Evolutionary conservation across 2,797 vertebrate species (phyloP).

Genomic region (Brachymystax lenok): DNA sequence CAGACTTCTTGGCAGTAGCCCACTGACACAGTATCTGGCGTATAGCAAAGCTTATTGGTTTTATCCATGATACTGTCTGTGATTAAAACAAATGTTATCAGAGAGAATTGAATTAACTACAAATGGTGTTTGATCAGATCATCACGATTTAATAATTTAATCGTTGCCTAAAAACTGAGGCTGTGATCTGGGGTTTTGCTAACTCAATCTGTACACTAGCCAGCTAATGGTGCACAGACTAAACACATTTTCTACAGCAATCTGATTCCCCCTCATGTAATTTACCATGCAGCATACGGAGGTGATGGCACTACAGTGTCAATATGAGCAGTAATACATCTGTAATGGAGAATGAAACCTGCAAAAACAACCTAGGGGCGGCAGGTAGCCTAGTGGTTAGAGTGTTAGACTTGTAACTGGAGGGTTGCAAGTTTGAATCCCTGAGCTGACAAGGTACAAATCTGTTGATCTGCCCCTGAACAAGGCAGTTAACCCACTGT

Average conservation of each 20-base stretch:
- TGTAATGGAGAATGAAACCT: constrained; percentile 23
- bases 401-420: no score
- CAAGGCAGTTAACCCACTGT: no score
- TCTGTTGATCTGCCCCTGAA: no score
- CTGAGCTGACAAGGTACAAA: no score
- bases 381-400: no score
- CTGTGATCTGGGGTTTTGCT: background rate
- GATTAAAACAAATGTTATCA: constrained; percentile 39
- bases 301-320: constrained; percentile 12
- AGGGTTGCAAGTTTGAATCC: no score
- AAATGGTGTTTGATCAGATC: constrained; percentile 6
- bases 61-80: constrained; percentile 30
- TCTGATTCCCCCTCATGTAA: constrained; percentile 43
- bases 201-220: constrained; percentile 1
- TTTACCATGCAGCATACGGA: background rate
- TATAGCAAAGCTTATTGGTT: no score
- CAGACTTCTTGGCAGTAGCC: constrained; percentile 35
- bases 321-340: constrained; percentile 58
- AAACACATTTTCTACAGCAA: constrained; percentile 16
- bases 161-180: constrained; percentile 16
- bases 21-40: no score
- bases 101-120: background rate
- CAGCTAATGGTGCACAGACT: constrained; percentile 5
- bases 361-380: constrained; percentile 22
- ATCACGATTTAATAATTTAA: background rate